Evolutionary conservation across 2,888 invertebrate genomes (phyloP).

Genomic region (Spialia ferax): DNA sequence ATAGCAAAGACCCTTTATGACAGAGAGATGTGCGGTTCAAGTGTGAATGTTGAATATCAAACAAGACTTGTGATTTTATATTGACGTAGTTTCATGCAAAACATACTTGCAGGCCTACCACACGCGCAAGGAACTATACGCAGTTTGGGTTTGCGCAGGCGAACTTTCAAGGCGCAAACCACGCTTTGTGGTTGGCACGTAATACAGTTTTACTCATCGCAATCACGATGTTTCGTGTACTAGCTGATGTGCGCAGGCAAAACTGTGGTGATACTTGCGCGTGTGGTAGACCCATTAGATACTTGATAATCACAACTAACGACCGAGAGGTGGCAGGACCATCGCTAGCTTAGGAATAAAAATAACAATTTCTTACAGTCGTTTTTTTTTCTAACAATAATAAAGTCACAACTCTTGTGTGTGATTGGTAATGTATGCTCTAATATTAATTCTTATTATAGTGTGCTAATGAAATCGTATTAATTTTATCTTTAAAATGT

Average conservation of each 20-base stretch:
- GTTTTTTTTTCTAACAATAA: slow-evolving; percentile 33
- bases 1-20: slow-evolving; percentile 55
- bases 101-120: too few relatives aligned
- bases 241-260: too few relatives aligned
- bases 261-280: too few relatives aligned
- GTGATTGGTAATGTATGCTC: slow-evolving; percentile 67
- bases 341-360: slow-evolving; percentile 45
- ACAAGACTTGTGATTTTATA: slow-evolving; percentile 58
- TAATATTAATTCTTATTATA: slow-evolving; percentile 81
- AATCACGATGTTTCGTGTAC: too few relatives aligned
- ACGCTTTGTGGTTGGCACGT: too few relatives aligned
- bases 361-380: slow-evolving; percentile 19
- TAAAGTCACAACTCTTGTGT: slow-evolving; percentile 70
- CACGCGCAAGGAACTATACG: too few relatives aligned
- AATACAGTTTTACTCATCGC: too few relatives aligned
- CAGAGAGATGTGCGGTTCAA: slow-evolving; percentile 52
- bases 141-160: too few relatives aligned
- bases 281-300: too few relatives aligned
- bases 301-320: slow-evolving; percentile 32
- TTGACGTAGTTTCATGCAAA: slow-evolving; percentile 36
- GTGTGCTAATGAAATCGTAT: slow-evolving; percentile 85
- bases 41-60: slow-evolving; percentile 52
- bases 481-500: slow-evolving; percentile 82
- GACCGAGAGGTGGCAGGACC: slow-evolving; percentile 54
- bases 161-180: too few relatives aligned